These are phyloP conservation scores for Leptocoma aspasia DNA, from an alignment of 2,113 vertebrate genomes.

Conservation along the genomic window DNA sequence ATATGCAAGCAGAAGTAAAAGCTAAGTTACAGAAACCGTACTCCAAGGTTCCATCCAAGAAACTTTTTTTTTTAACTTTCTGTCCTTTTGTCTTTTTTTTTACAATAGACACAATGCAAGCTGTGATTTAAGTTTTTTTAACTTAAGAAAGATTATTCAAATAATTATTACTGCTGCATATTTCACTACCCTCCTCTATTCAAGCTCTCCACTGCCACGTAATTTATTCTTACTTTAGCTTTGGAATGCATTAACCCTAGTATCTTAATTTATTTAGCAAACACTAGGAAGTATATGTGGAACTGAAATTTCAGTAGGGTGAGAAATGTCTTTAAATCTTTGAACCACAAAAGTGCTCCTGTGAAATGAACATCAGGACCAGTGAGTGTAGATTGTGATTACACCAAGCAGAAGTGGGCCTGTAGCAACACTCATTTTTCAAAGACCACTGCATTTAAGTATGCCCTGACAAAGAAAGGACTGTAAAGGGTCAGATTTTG, in stretches of 20 bases:
- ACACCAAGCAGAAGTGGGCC: not conserved
- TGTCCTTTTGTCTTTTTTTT: not conserved
- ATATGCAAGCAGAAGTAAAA: not conserved
- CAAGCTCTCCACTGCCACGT: not conserved
- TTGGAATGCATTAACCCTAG: not conserved
- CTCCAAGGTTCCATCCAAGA: not conserved
- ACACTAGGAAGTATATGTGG: not conserved
- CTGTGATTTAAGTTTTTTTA: not conserved
- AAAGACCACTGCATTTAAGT: not conserved
- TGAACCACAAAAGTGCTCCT: not conserved
- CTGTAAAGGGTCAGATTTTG: not conserved
- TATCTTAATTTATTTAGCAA: not conserved
- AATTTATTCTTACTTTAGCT: not conserved
- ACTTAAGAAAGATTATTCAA: not conserved
- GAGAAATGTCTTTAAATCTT: not conserved
- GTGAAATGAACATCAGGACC: not conserved
- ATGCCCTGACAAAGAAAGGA: not conserved
- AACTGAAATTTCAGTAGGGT: not conserved
- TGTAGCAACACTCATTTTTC: not conserved
- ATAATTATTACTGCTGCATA: not conserved
- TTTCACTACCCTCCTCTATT: not conserved
- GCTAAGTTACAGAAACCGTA: not conserved
- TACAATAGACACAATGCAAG: not conserved
- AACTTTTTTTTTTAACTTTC: accelerated
- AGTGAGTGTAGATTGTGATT: not conserved